Evolutionary conservation across 92 coral and sea anemone species (phyloP).

Genomic region (Montipora capitata): DNA sequence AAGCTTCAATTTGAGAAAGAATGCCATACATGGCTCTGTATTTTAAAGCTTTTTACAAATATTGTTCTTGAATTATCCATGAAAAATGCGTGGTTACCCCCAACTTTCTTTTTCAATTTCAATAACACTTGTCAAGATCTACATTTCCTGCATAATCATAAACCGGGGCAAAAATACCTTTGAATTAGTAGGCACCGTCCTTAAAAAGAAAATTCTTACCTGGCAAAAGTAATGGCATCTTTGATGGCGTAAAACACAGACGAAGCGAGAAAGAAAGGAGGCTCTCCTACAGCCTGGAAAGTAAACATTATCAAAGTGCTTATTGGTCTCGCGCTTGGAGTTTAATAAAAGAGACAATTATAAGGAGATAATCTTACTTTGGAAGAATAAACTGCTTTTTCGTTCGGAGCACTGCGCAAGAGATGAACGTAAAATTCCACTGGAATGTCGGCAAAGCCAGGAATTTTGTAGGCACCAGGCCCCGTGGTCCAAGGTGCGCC

Average conservation of each 20-base stretch:
- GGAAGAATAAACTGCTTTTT: constrained; percentile 86
- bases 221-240: constrained; percentile 84
- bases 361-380: constrained; percentile 60
- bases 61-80: too few relatives aligned
- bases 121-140: too few relatives aligned
- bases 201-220: constrained; percentile 49
- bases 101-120: too few relatives aligned
- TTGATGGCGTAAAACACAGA: constrained; percentile 93
- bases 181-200: too few relatives aligned
- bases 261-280: constrained; percentile 87
- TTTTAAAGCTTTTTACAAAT: too few relatives aligned
- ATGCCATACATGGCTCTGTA: too few relatives aligned
- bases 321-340: too few relatives aligned
- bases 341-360: too few relatives aligned
- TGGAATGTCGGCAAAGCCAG: constrained; percentile 91
- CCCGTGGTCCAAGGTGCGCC: constrained; percentile 88
- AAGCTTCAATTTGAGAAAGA: too few relatives aligned
- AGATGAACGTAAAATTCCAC: constrained; percentile 88
- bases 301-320: neutral
- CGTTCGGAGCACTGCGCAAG: constrained; percentile 90
- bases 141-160: too few relatives aligned
- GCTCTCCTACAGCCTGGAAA: constrained; percentile 91
- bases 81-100: too few relatives aligned
- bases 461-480: constrained; percentile 95
- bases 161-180: too few relatives aligned